phyloP scores from a whole-genome alignment of 1,140 invertebrate genomes.

The Wasmannia auropunctata region DNA sequence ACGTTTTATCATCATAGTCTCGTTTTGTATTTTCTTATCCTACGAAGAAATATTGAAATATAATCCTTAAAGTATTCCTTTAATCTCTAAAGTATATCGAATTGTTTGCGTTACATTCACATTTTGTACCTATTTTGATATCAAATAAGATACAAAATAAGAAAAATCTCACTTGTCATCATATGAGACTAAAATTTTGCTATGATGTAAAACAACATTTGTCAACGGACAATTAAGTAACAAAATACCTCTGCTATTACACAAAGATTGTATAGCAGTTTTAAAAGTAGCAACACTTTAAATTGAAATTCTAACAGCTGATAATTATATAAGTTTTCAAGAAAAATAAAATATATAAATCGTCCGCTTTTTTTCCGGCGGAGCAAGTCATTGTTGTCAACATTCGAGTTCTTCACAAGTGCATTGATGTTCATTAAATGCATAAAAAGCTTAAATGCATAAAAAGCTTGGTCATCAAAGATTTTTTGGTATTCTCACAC shows the following conservation, averaged over 20 bases:
- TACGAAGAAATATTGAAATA: too few species aligned
- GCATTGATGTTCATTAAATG: too few species aligned
- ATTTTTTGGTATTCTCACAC: too few species aligned
- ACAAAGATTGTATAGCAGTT: background rate
- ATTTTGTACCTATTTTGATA: background rate
- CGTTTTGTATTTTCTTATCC: too few species aligned
- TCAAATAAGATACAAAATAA: too few species aligned
- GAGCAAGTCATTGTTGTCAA: too few species aligned
- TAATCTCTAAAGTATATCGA: background rate
- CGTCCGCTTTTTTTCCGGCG: too few species aligned
- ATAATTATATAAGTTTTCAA: background rate
- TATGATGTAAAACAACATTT: background rate
- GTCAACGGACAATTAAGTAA: background rate
- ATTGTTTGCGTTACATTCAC: background rate
- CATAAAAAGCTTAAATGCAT: too few species aligned
- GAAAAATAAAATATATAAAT: conserved; percentile 9
- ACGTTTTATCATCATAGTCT: too few species aligned
- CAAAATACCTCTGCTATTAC: background rate
- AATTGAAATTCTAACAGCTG: background rate
- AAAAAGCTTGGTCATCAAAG: too few species aligned
- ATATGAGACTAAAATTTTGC: background rate
- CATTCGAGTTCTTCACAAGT: too few species aligned
- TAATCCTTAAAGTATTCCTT: background rate
- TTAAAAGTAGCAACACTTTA: background rate
- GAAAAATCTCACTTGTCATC: background rate